Base-by-base conservation (phyloP, 2,888 invertebrate species). In the Drosophila hamatofila region DNA sequence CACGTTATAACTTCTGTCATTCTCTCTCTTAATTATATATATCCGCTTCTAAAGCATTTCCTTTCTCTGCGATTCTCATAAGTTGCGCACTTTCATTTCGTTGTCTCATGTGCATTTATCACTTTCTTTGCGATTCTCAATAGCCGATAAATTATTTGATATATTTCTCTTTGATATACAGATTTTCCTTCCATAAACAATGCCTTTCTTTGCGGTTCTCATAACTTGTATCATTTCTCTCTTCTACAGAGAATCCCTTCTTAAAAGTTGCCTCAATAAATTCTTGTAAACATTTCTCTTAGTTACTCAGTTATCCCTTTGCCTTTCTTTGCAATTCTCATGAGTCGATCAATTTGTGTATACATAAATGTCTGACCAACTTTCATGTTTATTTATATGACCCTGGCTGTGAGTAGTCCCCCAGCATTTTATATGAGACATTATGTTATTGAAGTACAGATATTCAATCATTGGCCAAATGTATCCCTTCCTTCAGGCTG, bases 401-500 rank as follows among this genome's bases (percentile, higher is more conserved):
- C 30, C 18, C 11, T 7, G 30, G 7, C 39, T 27, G 54, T n/a
- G 11, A n/a, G n/a, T 7, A n/a, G n/a, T 7, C 14, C 18, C 14
- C 27, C 39, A 27, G 27, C 23, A 25, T 18, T 18, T 25, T 23
- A 39, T 39, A n/a, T 39, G 39, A n/a, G 37, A 37, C 37, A 39
- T 39, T n/a, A 7, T 7, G n/a, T 11, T 7, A n/a, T 54, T 39
- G 37, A 25, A 25, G 18, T 27, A 8, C 16, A 39, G 14, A 39
- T 39, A 54, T 39, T 51, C 51, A 14, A 14, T 41, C 39, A 18
- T 18, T 27, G 27, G 18, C 39, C 39, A 55, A 55, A 55, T 41
- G 46, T 55, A 61, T 72, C 54, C 60, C 52, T 75, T 59, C 33
- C 57, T 48, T 33, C 30, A 25, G 23, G 23, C 16, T 42, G 9